Evolutionary conservation across 2,113 vertebrate species (phyloP).

Genomic region (Agelaius phoeniceus): DNA sequence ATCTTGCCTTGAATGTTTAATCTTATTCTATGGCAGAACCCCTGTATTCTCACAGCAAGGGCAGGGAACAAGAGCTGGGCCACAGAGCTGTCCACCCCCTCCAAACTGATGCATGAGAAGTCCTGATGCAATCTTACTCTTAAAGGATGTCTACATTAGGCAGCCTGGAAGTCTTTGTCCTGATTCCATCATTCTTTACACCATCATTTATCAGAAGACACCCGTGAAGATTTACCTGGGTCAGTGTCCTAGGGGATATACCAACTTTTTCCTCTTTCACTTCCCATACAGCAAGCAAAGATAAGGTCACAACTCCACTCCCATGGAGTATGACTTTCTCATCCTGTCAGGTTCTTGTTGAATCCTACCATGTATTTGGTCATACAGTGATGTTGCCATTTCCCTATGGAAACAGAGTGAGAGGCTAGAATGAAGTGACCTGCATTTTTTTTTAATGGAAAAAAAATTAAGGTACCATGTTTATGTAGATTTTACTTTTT

Average conservation of each 20-base stretch:
- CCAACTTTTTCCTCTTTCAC: background rate
- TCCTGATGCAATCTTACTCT: background rate
- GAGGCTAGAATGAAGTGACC: background rate
- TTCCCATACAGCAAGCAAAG: background rate
- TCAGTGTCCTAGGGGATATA: background rate
- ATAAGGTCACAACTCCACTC: background rate
- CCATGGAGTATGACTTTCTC: background rate
- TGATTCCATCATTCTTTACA: background rate
- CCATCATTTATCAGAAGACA: background rate
- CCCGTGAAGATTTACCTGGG: background rate
- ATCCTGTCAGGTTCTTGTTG: background rate
- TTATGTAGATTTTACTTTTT: background rate
- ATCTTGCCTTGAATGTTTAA: constrained; percentile 55
- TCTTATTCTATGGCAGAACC: constrained; percentile 3
- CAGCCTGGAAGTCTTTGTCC: background rate
- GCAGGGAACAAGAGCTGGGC: background rate
- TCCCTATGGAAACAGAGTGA: background rate
- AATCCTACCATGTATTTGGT: background rate
- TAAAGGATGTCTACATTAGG: background rate
- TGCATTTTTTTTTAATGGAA: background rate
- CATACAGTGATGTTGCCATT: background rate
- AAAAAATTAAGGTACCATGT: background rate
- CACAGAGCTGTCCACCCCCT: background rate
- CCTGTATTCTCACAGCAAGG: constrained; percentile 7
- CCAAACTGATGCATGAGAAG: background rate